Conservation (phyloP, 2,797 vertebrate genomes). For the Coracias cyanogaster region DNA sequence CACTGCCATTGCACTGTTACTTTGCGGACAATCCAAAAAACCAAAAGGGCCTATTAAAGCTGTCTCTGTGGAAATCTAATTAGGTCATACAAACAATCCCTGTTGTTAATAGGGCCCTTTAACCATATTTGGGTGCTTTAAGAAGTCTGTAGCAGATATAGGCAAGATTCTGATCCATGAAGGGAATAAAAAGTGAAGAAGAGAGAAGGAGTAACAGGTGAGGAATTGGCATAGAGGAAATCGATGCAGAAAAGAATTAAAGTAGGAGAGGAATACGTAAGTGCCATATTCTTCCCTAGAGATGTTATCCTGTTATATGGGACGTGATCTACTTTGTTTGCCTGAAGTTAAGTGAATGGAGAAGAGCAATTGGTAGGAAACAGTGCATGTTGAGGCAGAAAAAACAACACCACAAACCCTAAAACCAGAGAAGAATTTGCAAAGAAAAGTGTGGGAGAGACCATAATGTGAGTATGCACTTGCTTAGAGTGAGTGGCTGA, state of each 20-base stretch:
- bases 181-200: not conserved
- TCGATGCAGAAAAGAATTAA: not conserved
- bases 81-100: constrained; percentile 48
- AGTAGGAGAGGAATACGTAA: not conserved
- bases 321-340: not conserved
- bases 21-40: constrained; percentile 70
- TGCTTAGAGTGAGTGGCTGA: not conserved
- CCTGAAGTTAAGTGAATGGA: not conserved
- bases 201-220: not conserved
- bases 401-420: not conserved
- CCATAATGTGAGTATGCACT: not conserved
- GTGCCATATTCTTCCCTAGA: not conserved
- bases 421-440: not conserved
- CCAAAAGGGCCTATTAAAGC: constrained; percentile 59
- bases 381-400: not conserved
- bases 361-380: not conserved
- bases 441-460: not conserved
- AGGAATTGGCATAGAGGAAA: not conserved
- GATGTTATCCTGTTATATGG: not conserved
- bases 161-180: not conserved
- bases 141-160: not conserved
- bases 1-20: constrained; percentile 44
- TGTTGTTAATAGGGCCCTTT: constrained; percentile 33
- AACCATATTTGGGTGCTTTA: not conserved
- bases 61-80: constrained; percentile 64